Evolutionary conservation across 2,113 vertebrate genomes (phyloP).

Genomic region (Heloderma charlesbogerti): DNA sequence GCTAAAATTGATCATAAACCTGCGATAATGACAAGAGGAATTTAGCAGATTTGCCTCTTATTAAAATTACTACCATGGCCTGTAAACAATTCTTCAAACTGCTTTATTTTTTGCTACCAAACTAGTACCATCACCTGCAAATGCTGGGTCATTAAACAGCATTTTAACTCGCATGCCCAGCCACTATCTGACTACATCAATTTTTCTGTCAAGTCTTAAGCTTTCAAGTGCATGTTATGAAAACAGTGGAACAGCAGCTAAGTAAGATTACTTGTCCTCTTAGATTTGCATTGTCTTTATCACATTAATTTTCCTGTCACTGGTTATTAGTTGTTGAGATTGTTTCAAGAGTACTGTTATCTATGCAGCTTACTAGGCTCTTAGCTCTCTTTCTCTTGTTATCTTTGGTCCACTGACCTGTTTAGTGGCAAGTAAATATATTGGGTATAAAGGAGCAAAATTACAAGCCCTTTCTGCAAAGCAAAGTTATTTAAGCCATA

Average conservation of each 20-base stretch:
- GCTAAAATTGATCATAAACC: background rate
- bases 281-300: background rate
- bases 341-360: constrained; percentile 15
- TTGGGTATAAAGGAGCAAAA: background rate
- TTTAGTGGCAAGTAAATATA: background rate
- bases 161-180: background rate
- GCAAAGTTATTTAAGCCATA: background rate
- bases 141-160: background rate
- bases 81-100: background rate
- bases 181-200: background rate
- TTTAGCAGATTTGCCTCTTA: background rate
- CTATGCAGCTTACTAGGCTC: background rate
- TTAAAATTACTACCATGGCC: too few relatives aligned
- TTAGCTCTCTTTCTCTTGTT: constrained; percentile 38
- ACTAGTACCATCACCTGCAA: background rate
- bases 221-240: background rate
- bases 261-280: background rate
- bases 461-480: constrained; percentile 14
- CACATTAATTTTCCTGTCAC: constrained; percentile 29
- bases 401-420: constrained; percentile 23
- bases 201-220: background rate
- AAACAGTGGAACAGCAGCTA: background rate
- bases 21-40: background rate
- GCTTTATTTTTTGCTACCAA: background rate
- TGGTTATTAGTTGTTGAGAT: constrained; percentile 28